Evolutionary conservation across 2,888 invertebrate genomes (phyloP).

Genomic region (Dicycla oo): DNA sequence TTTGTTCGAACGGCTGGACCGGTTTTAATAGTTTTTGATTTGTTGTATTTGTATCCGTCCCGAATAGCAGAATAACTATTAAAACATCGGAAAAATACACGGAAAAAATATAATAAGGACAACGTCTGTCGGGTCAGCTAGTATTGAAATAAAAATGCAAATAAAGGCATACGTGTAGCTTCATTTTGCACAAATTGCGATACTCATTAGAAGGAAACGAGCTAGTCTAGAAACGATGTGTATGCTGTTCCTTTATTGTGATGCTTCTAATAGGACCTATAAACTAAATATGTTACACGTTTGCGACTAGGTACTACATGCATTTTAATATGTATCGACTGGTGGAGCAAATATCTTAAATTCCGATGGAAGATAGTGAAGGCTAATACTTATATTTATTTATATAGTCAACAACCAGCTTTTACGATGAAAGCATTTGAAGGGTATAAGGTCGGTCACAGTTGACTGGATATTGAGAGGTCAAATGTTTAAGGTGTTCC

Average conservation of each 20-base stretch:
- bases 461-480: conserved; percentile 36
- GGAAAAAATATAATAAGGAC: too few species aligned
- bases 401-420: conserved; percentile 4
- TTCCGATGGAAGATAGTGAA: neutral
- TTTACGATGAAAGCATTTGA: conserved; percentile 29
- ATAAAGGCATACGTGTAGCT: conserved; percentile 10
- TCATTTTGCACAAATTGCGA: conserved; percentile 36
- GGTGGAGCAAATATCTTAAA: conserved; percentile 3
- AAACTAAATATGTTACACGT: conserved; percentile 10
- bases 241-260: neutral
- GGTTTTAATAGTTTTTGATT: too few species aligned
- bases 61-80: too few species aligned
- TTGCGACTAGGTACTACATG: neutral
- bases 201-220: conserved; percentile 19
- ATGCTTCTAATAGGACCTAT: conserved; percentile 8
- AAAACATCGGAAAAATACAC: too few species aligned
- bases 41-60: too few species aligned
- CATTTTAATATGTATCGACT: conserved; percentile 1
- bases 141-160: too few species aligned
- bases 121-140: too few species aligned
- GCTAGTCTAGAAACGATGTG: neutral
- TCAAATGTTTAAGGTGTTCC: conserved; percentile 19
- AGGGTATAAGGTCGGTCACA: conserved; percentile 35
- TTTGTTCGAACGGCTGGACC: too few species aligned
- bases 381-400: too few species aligned